A percentile compares a stretch with the other conserved stretches of the same genome.
phyloP scores from a whole-genome alignment of 2,113 vertebrate species.

The Ammodytes marinus region DNA sequence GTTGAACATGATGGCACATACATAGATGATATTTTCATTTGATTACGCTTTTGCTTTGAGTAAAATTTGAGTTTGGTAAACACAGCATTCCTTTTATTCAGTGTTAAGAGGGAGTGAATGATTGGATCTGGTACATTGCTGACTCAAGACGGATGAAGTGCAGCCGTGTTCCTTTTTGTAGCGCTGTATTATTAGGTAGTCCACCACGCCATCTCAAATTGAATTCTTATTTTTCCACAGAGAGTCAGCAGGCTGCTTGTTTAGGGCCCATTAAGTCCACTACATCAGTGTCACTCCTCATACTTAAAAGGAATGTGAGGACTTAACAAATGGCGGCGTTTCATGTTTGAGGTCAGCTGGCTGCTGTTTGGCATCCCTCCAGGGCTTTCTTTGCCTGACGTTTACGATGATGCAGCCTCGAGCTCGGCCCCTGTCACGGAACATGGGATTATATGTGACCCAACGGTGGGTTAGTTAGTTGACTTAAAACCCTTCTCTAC shows the following conservation, averaged over 20 bases:
- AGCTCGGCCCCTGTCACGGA: neutral
- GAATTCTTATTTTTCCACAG: constrained; percentile 20
- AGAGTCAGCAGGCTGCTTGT: constrained; percentile 47
- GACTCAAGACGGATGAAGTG: constrained; percentile 28
- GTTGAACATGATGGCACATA: neutral
- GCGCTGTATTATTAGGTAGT: constrained; percentile 23
- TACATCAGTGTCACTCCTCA: constrained; percentile 38
- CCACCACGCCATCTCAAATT: constrained; percentile 5
- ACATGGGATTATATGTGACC: neutral
- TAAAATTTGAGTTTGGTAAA: neutral
- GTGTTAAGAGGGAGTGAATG: neutral
- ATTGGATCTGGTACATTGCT: constrained; percentile 2
- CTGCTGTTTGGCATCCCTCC: constrained; percentile 14
- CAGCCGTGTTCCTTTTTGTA: constrained; percentile 4
- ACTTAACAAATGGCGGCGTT: constrained; percentile 14
- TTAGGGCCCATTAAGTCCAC: constrained; percentile 30
- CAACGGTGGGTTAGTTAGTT: neutral
- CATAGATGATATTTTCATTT: neutral
- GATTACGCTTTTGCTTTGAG: constrained; percentile 16
- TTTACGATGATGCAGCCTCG: neutral
- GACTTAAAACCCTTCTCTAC: constrained; percentile 1
- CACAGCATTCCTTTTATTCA: neutral
- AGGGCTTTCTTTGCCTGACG: constrained; percentile 12
- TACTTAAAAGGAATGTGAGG: constrained; percentile 37
- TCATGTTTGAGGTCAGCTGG: constrained; percentile 25